phyloP scores from a whole-genome alignment of 2,113 vertebrate species.

The Neolamprologus falcicula region DNA sequence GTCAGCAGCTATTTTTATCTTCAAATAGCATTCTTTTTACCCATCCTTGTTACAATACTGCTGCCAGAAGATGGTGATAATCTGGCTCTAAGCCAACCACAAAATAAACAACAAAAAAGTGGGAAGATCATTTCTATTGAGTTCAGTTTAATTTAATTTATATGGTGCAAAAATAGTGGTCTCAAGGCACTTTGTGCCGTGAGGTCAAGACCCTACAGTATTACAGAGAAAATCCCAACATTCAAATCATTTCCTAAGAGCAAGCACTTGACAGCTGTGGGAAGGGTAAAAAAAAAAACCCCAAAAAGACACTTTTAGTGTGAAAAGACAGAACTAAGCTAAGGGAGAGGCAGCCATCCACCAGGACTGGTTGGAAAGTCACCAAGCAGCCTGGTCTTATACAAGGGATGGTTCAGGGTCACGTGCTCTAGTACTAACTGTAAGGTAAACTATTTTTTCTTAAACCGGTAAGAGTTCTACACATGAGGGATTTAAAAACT shows the following conservation, averaged over 20 bases:
- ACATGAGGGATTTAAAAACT: background rate
- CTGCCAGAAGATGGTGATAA: background rate
- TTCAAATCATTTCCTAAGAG: background rate
- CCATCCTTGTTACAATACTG: background rate
- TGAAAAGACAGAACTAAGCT: background rate
- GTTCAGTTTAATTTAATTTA: background rate
- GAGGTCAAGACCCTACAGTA: background rate
- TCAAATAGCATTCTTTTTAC: background rate
- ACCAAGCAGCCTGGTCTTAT: background rate
- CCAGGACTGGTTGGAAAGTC: background rate
- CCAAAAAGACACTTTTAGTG: background rate
- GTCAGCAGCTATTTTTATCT: background rate
- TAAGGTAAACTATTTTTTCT: background rate
- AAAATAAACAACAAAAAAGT: background rate
- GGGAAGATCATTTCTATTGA: background rate
- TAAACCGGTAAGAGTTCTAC: background rate
- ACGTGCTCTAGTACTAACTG: background rate
- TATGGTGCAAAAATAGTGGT: background rate
- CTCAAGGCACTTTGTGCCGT: background rate
- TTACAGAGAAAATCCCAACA: background rate
- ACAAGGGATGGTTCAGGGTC: background rate
- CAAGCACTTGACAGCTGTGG: background rate
- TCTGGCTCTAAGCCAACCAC: background rate
- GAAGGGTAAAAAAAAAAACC: accelerated
- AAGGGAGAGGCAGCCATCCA: background rate